Evolutionary conservation across 2,888 invertebrate genomes (phyloP).

Genomic region (Acleris holmiana): DNA sequence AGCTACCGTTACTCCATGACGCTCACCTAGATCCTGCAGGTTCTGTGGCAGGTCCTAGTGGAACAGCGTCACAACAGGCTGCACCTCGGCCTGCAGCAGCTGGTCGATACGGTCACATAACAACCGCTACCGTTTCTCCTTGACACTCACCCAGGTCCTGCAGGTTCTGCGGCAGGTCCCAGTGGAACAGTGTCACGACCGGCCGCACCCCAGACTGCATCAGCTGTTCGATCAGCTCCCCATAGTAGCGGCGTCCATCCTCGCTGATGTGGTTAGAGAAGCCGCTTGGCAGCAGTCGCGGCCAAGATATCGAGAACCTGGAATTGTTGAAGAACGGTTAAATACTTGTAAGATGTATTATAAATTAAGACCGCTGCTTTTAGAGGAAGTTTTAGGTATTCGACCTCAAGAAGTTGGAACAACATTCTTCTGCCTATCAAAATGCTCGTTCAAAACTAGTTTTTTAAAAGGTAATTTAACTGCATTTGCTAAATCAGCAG

Average conservation of each 20-base stretch:
- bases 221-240: conserved; percentile 77
- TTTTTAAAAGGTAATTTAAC: too few relatives aligned
- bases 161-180: conserved; percentile 71
- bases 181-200: conserved; percentile 77
- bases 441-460: too few relatives aligned
- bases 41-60: conserved; percentile 76
- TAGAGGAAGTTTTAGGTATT: too few relatives aligned
- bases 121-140: conserved; percentile 60
- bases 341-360: too few relatives aligned
- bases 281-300: conserved; percentile 73
- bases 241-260: conserved; percentile 81
- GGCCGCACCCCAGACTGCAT: conserved; percentile 81
- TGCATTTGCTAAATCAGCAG: too few relatives aligned
- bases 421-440: too few relatives aligned
- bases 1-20: conserved; percentile 48
- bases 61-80: conserved; percentile 79
- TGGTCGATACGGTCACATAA: conserved; percentile 84
- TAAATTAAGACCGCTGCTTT: too few relatives aligned
- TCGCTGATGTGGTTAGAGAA: conserved; percentile 70
- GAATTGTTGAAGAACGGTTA: too few relatives aligned
- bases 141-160: conserved; percentile 58
- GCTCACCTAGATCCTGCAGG: conserved; percentile 54
- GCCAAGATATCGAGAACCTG: conserved; percentile 86
- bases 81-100: conserved; percentile 77
- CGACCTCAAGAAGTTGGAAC: too few relatives aligned